phyloP scores from a whole-genome alignment of 2,797 vertebrate species.

The Rhinichthys osculus region DNA sequence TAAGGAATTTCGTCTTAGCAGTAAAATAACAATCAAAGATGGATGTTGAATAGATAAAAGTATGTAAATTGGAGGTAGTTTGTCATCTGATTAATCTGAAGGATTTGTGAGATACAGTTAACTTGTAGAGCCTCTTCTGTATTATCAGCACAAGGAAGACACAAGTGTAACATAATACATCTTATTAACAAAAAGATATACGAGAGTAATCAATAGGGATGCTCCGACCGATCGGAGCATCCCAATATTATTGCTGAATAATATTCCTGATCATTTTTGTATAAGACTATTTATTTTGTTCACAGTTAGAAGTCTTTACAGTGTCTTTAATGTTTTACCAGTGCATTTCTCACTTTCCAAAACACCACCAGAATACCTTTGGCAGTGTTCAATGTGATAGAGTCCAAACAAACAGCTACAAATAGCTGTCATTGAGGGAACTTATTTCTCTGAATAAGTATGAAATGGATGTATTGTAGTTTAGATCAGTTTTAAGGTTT shows the following conservation, averaged over 20 bases:
- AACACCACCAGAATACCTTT: neutral
- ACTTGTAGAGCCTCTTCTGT: neutral
- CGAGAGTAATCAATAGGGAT: too few relatives aligned
- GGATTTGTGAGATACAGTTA: neutral
- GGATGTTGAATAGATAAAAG: neutral
- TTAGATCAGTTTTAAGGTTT: neutral
- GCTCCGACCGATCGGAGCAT: too few relatives aligned
- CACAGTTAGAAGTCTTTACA: neutral
- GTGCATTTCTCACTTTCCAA: neutral
- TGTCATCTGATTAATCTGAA: neutral
- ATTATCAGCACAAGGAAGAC: neutral
- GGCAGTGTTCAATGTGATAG: neutral
- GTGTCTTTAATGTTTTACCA: neutral
- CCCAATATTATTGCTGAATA: too few relatives aligned
- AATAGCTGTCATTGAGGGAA: neutral
- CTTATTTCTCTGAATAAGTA: neutral
- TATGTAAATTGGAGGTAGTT: neutral
- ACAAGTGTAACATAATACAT: neutral
- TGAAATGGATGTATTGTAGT: neutral
- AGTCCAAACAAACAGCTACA: neutral
- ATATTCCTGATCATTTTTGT: too few relatives aligned
- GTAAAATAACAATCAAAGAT: neutral
- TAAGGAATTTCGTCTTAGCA: neutral
- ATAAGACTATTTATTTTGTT: too few relatives aligned
- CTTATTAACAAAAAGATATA: too few relatives aligned